Base-by-base conservation (phyloP, 1,140 invertebrate genomes). In the Rhopalosiphum maidis region DNA sequence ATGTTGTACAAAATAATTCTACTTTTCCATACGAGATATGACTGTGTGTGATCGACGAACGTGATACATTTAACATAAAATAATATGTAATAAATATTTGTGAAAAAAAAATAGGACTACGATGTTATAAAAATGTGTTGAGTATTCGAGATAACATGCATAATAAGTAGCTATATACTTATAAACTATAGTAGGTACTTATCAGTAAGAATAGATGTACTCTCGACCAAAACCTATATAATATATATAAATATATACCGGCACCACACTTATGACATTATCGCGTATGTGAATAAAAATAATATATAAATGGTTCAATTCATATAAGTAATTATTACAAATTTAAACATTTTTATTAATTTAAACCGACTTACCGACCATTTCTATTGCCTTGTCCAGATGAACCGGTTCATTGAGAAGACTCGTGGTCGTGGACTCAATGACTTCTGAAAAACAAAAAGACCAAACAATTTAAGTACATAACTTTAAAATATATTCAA, bases 291-390 rank as follows among this genome's bases (percentile, higher is more conserved):
- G 30, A 77, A n/a, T 77, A 0, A 37, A 37, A 37, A 83, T 83
- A 37, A 83, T 23, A 83, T 23, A 7, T 41, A 41, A 0, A 83
- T 83, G 21, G 37, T 41, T 37, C 37, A 5, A 8, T 37, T 83
- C 8, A 9, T 41, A 21, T 83, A n/a, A n/a, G n/a, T n/a, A 41
- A 83, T 83, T 37, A 37, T 83, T 41, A 83, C 9, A 11, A 86
- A 25, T 43, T 23, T 25, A 8, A 3, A 18, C 21, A 48, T 23
- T 21, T 25, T 48, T 87, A 48, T 48, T 23, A 35, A n/a, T 48
- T 87, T 7, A 30, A 87, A 37, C 8, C 37, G 23, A 92, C 93
- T 95, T 94, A 93, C 93, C 60, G 85, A 94, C 41, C 37, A 94
- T 54, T 35, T 93, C 77, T 15, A 92, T 92, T 7, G 91, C 91